phyloP scores from a whole-genome alignment of 2,113 vertebrate species.

The Machaerirhynchus nigripectus region DNA sequence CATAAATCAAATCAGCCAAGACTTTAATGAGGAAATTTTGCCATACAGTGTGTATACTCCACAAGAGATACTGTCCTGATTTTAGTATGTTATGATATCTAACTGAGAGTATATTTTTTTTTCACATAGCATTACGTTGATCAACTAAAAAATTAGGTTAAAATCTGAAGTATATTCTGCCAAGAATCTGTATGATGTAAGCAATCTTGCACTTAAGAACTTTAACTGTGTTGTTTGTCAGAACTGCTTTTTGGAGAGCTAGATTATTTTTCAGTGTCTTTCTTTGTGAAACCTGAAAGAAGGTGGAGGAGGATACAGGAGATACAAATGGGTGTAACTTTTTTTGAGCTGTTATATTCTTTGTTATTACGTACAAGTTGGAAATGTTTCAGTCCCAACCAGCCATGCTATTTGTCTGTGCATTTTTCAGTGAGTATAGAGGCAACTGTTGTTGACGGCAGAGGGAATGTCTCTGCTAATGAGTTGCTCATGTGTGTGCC shows the following conservation, averaged over 20 bases:
- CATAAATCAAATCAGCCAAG: neutral
- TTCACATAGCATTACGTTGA: neutral
- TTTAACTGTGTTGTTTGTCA: neutral
- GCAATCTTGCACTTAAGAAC: neutral
- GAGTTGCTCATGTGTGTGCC: neutral
- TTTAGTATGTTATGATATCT: neutral
- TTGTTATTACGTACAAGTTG: neutral
- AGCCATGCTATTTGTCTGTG: neutral
- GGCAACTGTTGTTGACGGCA: neutral
- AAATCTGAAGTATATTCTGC: neutral
- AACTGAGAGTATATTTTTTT: neutral
- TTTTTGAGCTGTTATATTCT: neutral
- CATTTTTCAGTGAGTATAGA: neutral
- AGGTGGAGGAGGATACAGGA: neutral
- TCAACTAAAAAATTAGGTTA: neutral
- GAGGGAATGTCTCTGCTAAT: constrained; percentile 8
- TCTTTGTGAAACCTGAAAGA: neutral
- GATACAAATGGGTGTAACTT: neutral
- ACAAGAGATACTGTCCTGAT: neutral
- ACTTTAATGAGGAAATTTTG: neutral
- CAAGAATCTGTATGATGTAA: neutral
- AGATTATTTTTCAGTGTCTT: neutral
- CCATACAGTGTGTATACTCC: neutral
- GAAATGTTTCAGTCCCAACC: neutral
- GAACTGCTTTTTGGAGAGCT: neutral